Base-by-base conservation (phyloP, 2,113 vertebrate genomes). In the Caranx ignobilis region DNA sequence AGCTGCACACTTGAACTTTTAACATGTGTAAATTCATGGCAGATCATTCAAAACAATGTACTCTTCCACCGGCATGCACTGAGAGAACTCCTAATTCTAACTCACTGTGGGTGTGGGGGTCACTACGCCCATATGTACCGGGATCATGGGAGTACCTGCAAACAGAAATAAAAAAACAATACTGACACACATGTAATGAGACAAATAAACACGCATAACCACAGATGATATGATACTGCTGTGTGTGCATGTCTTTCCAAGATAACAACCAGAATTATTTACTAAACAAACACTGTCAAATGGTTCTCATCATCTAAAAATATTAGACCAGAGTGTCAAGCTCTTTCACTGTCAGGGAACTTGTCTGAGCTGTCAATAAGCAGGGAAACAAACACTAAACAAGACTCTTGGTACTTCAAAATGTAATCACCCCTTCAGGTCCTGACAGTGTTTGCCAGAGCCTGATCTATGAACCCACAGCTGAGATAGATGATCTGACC, bases 71-170 rank as follows among this genome's bases (percentile, higher is more conserved):
- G 12, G 15, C 16, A 50, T 64, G 26, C 2, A 43, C 37, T 13
- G 67, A 16, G 16, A 26, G 19, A 77, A 63, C 1, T 76, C 34
- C n/a, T 12, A 54, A 52, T 64, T 83, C 26, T 35, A 73, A 93
- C 92, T 94, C 83, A 94, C 98, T 87, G 98, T 95, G 31, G 97
- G 96, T 82, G 97, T 94, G 84, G 96, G 96, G 83, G 97, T 93
- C 96, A 99, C 97, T 79, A 99, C 96, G 79, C 98, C 96, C 98
- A 99, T 98, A 81, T 98, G 98, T 82, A 99, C 96, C 63, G 98
- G 98, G 94, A 99, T 98, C 97, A 99, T 98, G 73, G 97, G 97
- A 41, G 98, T 98, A 71, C 97, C 98, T 99, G 86, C 26, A 84
- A 84, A 71, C 0, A 48, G 11, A 67, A 45, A 76, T 11, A 41